Evolutionary conservation across 2,113 vertebrate genomes (phyloP), one percentile per base, ranked within the genome.

Genomic region (Malurus cyaneus): DNA sequence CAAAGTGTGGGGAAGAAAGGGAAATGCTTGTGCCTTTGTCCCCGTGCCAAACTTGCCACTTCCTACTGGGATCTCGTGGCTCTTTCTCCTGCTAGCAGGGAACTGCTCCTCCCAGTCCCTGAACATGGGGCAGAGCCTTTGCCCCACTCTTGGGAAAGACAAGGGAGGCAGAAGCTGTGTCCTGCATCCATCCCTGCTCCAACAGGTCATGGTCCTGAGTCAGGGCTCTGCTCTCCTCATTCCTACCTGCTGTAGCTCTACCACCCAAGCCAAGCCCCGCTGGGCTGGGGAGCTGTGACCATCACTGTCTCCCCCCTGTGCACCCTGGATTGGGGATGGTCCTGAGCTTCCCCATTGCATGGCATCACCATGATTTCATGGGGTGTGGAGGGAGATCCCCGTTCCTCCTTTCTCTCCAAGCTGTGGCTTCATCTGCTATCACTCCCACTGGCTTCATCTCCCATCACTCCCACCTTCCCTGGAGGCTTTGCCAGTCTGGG

Each of bases 401-500:
- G 34, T n/a, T 76, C 14, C 12, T 14, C 2, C 53, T 81, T 74
- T 39, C 25, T 89, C 39, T 74, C 26, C 49, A 44, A 54, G 64
- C 69, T 11, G 5, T 34, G 49, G 5, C 66, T 64, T 61, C 2
- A 2, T 61, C 24, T 26, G 12, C 6, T 12, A 5, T 72, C 44
- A 11, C 4, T 42, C 5, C 15, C 2, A 0, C 0, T 34, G 49
- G 5, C 66, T 64, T 61, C 2, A 2, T 61, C 24, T 26, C 14
- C 6, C 14, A 5, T 72, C 44, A 11, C 4, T 42, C 5, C 15
- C 2, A 0, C 0, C 39, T 0, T 57, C 53, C 42, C n/a, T 7
- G 6, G 32, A 47, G 36, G 21, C 69, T 69, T 62, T 57, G 16
- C n/a, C 5, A 7, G 59, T 78, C 23, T 2, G 2, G 11, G 5